phyloP scores from a whole-genome alignment of 1,140 invertebrate species.

The Asbolus verrucosus region DNA sequence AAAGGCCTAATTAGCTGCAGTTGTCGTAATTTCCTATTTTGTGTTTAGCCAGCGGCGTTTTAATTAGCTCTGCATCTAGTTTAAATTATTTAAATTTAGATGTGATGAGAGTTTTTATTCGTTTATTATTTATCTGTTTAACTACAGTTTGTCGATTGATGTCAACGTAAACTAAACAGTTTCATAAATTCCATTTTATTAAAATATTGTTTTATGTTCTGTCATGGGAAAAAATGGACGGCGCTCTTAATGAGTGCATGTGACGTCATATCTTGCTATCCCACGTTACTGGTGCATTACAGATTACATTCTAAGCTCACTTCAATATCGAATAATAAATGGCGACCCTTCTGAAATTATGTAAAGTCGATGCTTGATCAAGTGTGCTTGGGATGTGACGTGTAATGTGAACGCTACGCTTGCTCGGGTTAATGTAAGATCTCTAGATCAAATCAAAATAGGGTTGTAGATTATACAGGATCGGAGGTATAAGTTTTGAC shows the following conservation, averaged over 20 bases:
- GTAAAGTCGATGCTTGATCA: conserved; percentile 38
- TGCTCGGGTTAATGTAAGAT: conserved; percentile 36
- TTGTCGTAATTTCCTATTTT: conserved; percentile 2
- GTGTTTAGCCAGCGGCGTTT: neutral
- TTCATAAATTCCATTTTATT: too few relatives aligned
- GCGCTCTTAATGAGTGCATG: neutral
- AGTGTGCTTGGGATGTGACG: conserved; percentile 27
- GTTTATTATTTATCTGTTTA: too few relatives aligned
- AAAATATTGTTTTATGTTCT: too few relatives aligned
- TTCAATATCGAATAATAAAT: conserved; percentile 39
- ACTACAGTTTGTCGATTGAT: too few relatives aligned
- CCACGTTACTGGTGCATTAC: conserved; percentile 13
- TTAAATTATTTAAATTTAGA: too few relatives aligned
- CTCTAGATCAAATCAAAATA: conserved; percentile 31
- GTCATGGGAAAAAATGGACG: neutral
- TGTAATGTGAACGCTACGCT: conserved; percentile 35
- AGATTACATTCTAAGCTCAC: conserved; percentile 25
- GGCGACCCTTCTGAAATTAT: conserved; percentile 37
- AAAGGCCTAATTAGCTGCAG: conserved; percentile 8
- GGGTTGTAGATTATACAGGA: conserved; percentile 13
- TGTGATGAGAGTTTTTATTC: too few relatives aligned
- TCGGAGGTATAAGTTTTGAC: conserved; percentile 24
- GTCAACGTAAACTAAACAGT: too few relatives aligned
- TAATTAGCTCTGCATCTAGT: too few relatives aligned
- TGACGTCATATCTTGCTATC: conserved; percentile 13